Evolutionary conservation across 2,113 vertebrate species (phyloP), one percentile per base, ranked within the genome.

Genomic region (Pseudopodoces humilis): DNA sequence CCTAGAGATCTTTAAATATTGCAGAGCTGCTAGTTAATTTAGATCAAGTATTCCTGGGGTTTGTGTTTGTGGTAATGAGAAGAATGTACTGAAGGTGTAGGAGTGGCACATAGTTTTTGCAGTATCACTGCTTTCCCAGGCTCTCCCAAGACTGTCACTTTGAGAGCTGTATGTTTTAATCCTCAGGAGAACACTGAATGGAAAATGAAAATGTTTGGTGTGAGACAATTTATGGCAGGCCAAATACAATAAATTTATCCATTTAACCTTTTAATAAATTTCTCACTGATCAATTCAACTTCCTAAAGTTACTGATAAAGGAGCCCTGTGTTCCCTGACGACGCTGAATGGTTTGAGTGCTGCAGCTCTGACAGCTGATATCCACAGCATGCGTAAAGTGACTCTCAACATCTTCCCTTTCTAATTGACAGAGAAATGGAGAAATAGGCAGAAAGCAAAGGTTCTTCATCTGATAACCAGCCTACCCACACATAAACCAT

Each of bases 11-110:
- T 93, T 81, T 69, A 85, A 94, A 92, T 94, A 72, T 35, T 92
- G 63, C 83, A 91, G 87, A 93, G 71, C 72, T 77, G 60, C 37
- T 82, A 89, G 50, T 92, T 95, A 96, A 85, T 88, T 97, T 91
- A 92, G 77, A 89, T 95, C 67, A 90, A 97, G 46, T 33, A 15
- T 67, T 95, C 33, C 76, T 93, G 71, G 70, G 79, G 83, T n/a
- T n/a, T n/a, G n/a, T n/a, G 96, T 52, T 81, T 91, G 94, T 88
- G 80, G 71, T 79, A 91, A 96, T 86, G 75, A 96, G 7, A 94
- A 84, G 86, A 95, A 94, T 92, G 77, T 62, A 70, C 86, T 69
- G 83, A 91, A 92, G 67, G 52, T 95, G 87, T 74, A 88, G 77
- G 84, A 97, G 88, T 83, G 67, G 72, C 37, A 78, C 63, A 83